A percentile compares a stretch with the other conserved stretches of the same genome.
Evolutionary conservation across 2,113 vertebrate species (phyloP).

Genomic region (Eira barbara): DNA sequence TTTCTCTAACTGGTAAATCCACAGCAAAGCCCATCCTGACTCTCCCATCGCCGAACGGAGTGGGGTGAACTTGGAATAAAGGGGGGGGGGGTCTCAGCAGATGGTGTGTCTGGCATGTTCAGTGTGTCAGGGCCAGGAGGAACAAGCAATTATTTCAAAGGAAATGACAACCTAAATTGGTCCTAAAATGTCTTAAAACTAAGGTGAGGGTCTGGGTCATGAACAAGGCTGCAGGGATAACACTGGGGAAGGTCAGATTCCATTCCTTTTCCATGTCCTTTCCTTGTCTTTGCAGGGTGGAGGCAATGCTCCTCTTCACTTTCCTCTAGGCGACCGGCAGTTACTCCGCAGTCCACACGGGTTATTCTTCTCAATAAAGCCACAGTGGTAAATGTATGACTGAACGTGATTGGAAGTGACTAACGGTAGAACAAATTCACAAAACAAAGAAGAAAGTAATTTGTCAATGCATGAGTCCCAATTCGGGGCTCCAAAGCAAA

Average conservation of each 20-base stretch:
- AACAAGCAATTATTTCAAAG: not conserved
- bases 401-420: not conserved
- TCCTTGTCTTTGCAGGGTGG: not conserved
- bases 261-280: fast-evolving
- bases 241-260: not conserved
- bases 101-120: not conserved
- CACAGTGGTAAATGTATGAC: not conserved
- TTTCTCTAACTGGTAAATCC: not conserved
- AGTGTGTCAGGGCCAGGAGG: not conserved
- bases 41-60: not conserved
- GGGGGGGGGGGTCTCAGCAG: not conserved
- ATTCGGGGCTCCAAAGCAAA: not conserved
- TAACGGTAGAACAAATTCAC: not conserved
- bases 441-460: slow-evolving; percentile 4
- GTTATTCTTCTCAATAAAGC: not conserved
- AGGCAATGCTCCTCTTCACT: not conserved
- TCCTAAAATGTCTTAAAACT: not conserved
- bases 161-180: not conserved
- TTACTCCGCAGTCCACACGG: not conserved
- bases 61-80: not conserved
- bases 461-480: not conserved
- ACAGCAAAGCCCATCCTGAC: not conserved
- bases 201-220: not conserved
- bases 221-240: not conserved
- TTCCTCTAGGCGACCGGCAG: not conserved